Conservation (phyloP, 2,797 vertebrate genomes). For the Spinibarbus caldwelli region DNA sequence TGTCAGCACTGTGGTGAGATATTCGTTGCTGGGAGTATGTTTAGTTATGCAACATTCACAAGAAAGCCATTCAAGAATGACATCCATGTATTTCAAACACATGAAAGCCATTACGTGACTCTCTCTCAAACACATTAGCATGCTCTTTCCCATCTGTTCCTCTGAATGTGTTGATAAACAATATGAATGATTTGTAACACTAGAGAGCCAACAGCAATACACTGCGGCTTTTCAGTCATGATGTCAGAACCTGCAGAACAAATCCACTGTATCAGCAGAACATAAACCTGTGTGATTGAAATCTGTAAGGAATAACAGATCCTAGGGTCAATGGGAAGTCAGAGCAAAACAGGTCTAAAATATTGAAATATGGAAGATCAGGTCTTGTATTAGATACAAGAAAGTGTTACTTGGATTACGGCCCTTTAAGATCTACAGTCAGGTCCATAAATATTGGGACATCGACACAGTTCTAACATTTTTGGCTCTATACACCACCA, state of each 20-base stretch:
- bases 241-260: constrained; percentile 22
- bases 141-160: constrained; percentile 32
- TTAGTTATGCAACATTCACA: constrained; percentile 52
- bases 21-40: constrained; percentile 5
- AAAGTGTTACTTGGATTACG: background rate
- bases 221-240: constrained; percentile 29
- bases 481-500: too few species aligned
- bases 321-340: background rate
- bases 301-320: background rate
- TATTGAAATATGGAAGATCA: background rate
- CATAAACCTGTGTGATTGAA: constrained; percentile 2
- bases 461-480: too few species aligned
- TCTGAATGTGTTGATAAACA: constrained; percentile 58
- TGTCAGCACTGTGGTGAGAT: constrained; percentile 3
- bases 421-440: background rate
- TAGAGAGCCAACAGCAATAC: constrained; percentile 39
- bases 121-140: constrained; percentile 17
- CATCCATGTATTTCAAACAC: constrained; percentile 36
- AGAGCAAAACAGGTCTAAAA: background rate
- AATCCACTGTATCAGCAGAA: constrained; percentile 16
- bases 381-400: background rate
- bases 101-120: constrained; percentile 33
- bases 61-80: constrained; percentile 41
- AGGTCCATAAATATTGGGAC: too few species aligned
- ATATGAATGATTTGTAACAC: constrained; percentile 38